A percentile compares a stretch with the other conserved stretches of the same genome.
Evolutionary conservation across 2,888 invertebrate species (phyloP).

Genomic region (Leptopilina syphax): DNA sequence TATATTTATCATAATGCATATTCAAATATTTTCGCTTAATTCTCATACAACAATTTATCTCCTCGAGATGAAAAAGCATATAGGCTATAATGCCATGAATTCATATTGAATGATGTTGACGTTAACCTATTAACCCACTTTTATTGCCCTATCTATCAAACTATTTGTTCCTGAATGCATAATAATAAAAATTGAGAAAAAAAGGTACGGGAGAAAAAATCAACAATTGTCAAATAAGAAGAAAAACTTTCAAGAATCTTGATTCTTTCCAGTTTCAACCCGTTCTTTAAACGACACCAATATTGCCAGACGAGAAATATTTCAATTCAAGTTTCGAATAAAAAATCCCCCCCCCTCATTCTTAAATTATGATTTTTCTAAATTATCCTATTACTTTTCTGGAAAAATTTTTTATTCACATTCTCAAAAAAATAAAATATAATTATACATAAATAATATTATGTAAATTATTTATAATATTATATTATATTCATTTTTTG

Average conservation of each 20-base stretch:
- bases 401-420: too few relatives aligned
- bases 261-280: background rate
- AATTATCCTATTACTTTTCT: too few relatives aligned
- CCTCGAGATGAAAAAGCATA: background rate
- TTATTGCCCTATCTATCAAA: constrained; percentile 29
- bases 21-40: too few relatives aligned
- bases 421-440: too few relatives aligned
- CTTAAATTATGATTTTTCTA: too few relatives aligned
- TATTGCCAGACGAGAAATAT: too few relatives aligned
- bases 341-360: too few relatives aligned
- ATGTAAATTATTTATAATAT: too few relatives aligned
- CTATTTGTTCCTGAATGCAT: constrained; percentile 19
- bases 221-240: constrained; percentile 12
- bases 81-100: background rate
- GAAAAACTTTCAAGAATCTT: background rate
- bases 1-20: too few relatives aligned
- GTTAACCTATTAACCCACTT: constrained; percentile 15
- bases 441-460: too few relatives aligned
- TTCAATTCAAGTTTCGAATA: too few relatives aligned
- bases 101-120: constrained; percentile 12
- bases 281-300: background rate
- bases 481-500: too few relatives aligned
- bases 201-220: constrained; percentile 19
- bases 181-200: background rate
- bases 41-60: background rate